phyloP scores from a whole-genome alignment of 2,113 vertebrate species.

The Capreolus pygargus region DNA sequence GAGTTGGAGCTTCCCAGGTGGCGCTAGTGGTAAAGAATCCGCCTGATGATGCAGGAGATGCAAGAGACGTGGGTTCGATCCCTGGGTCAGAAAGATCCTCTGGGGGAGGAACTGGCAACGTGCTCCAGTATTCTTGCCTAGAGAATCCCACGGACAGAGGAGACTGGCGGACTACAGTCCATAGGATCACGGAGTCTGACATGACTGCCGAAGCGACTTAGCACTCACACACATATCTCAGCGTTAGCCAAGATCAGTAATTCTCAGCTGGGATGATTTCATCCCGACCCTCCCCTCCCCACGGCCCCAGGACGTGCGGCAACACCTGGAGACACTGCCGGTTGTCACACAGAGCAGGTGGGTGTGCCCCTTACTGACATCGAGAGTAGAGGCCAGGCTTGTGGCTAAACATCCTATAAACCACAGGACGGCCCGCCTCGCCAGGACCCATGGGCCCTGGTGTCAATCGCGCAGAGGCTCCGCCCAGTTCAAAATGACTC shows the following conservation, averaged over 20 bases:
- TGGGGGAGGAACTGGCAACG: background rate
- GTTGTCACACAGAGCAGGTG: background rate
- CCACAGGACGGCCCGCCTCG: fast-evolving
- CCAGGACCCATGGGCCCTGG: fast-evolving
- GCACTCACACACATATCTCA: background rate
- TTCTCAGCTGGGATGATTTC: background rate
- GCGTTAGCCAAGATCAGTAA: background rate
- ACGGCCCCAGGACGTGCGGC: background rate
- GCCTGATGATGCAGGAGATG: background rate
- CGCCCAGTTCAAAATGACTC: background rate
- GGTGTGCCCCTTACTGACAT: background rate
- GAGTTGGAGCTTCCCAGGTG: background rate
- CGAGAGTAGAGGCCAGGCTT: background rate
- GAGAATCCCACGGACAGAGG: background rate
- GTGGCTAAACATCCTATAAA: too few species aligned
- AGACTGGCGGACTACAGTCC: background rate
- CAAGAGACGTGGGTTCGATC: background rate
- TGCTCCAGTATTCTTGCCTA: background rate
- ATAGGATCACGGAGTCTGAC: background rate
- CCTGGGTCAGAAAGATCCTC: background rate
- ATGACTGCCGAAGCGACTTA: background rate
- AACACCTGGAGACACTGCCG: background rate
- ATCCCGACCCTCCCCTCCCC: background rate
- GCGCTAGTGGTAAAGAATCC: background rate
- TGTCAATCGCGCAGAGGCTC: fast-evolving